Evolutionary conservation across 2,113 vertebrate genomes (phyloP), one percentile per base, ranked within the genome.

Genomic region (Ploceus nigricollis): DNA sequence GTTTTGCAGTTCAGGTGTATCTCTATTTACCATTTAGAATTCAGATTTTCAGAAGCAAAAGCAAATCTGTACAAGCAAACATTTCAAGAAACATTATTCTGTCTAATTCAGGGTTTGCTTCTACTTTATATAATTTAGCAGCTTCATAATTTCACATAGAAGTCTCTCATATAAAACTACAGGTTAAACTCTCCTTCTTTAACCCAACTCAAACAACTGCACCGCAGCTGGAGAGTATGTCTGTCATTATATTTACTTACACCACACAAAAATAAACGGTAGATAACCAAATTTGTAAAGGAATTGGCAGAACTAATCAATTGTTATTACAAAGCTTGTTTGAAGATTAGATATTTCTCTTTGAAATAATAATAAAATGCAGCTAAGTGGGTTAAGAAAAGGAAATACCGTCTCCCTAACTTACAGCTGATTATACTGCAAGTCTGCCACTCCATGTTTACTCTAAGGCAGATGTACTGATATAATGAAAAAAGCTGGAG

Each of bases 301-400:
- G 92, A 98, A 98, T 95, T 97, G 97, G 98, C 97, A 98, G 97
- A 98, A 98, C 97, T 96, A 98, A 98, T 98, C 97, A 96, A 97
- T 97, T 98, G 94, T 97, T 98, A 96, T 97, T 98, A 94, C 75
- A 97, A 96, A 96, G 95, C 93, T 96, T 96, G 97, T 97, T 96
- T 98, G 96, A 97, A 98, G 94, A 97, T 96, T 97, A 97, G 94
- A 97, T 95, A 96, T 96, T 96, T 96, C 17, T 0, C 91, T 97
- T 87, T 91, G 88, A 97, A 92, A 97, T 97, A 96, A 95, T 94
- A 96, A 94, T 97, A 97, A 97, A 97, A 96, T 85, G 86, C 56
- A 96, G 94, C 90, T 97, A 97, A 97, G 85, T 96, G 94, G 83
- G 89, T 96, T 95, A 96, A 92, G 87, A 96, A 94, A 95, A 98